Percentiles rank a stretch among this genome's conserved stretches.
These are phyloP conservation scores for Pipa parva DNA, from an alignment of 2,113 vertebrate genomes.

Conservation along the genomic window DNA sequence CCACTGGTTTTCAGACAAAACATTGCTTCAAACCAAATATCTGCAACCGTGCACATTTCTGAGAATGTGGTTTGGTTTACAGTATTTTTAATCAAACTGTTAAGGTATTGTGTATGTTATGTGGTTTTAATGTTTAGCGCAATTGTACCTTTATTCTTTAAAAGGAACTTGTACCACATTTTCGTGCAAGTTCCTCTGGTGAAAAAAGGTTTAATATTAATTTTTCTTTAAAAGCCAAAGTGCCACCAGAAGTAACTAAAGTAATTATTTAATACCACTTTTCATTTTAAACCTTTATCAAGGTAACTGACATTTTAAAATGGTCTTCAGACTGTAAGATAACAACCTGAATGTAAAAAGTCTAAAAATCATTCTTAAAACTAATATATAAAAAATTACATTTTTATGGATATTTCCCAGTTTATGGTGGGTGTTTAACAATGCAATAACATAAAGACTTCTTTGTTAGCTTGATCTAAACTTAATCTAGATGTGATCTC, in stretches of 20 bases:
- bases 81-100: slow-evolving; percentile 18
- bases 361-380: no score
- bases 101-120: slow-evolving; percentile 11
- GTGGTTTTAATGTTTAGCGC: background rate
- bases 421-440: no score
- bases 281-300: no score
- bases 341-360: no score
- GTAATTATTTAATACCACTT: no score
- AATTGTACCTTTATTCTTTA: background rate
- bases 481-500: no score
- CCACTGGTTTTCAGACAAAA: slow-evolving; percentile 8
- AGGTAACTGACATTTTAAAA: no score
- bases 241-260: background rate
- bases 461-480: no score
- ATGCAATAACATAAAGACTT: no score
- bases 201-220: background rate
- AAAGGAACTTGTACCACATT: background rate
- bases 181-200: background rate
- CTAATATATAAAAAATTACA: no score
- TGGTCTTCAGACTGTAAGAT: no score
- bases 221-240: background rate
- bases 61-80: slow-evolving; percentile 20
- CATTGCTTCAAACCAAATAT: slow-evolving; percentile 40
- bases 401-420: no score
- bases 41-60: slow-evolving; percentile 33